These are phyloP conservation scores for Pachyuromys duprasi DNA, from an alignment of 2,797 vertebrate genomes.

Conservation along the genomic window DNA sequence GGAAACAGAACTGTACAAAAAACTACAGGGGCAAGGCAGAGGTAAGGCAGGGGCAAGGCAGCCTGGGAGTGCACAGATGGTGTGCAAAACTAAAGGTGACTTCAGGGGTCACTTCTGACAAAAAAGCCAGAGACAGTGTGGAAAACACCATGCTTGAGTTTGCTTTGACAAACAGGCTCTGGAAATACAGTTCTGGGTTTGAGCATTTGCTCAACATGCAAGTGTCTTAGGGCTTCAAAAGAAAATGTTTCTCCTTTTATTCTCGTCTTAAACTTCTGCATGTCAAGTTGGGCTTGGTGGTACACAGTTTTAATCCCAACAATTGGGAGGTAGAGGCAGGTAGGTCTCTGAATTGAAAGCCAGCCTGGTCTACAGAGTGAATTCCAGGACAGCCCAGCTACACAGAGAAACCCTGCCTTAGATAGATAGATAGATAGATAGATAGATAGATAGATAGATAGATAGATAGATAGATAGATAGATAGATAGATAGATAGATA, in stretches of 20 bases:
- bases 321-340: neutral
- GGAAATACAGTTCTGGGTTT: neutral
- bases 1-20: neutral
- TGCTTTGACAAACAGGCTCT: neutral
- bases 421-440: neutral
- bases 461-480: neutral
- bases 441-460: too few species aligned
- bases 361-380: neutral
- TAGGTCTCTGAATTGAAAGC: neutral
- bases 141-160: neutral
- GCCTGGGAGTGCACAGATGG: neutral
- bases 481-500: too few species aligned
- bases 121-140: accelerated
- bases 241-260: neutral
- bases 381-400: neutral
- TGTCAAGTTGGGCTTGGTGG: neutral
- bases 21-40: neutral
- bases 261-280: neutral
- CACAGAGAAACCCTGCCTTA: neutral
- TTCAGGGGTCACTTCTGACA: neutral
- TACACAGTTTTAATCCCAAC: neutral
- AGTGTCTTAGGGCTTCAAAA: neutral
- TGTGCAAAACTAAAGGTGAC: neutral
- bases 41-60: neutral
- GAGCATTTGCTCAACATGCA: neutral